These are phyloP conservation scores for Phodopus roborovskii DNA, from an alignment of 2,113 vertebrate species.

Conservation along the genomic window DNA sequence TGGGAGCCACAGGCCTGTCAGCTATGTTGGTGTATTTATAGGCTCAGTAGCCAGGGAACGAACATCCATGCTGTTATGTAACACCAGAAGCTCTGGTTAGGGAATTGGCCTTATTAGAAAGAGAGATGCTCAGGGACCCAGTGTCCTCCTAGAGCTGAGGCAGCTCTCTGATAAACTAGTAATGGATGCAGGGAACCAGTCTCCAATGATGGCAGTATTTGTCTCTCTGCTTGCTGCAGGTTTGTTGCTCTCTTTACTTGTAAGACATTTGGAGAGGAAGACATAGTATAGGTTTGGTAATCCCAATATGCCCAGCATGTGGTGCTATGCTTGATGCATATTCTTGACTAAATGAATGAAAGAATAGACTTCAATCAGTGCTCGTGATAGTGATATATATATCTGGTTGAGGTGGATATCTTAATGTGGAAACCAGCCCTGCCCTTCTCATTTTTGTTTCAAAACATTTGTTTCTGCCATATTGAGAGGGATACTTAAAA, in stretches of 20 bases:
- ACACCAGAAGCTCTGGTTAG: background rate
- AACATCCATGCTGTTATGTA: background rate
- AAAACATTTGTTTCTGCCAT: constrained; percentile 47
- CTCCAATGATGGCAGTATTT: background rate
- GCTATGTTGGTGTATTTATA: background rate
- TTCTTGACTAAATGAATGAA: constrained; percentile 38
- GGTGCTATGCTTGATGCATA: constrained; percentile 1
- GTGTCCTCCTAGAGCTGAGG: background rate
- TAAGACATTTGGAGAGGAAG: background rate
- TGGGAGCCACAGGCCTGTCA: background rate
- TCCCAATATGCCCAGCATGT: background rate
- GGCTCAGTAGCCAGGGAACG: background rate
- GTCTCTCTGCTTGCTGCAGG: constrained; percentile 6
- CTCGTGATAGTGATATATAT: no score
- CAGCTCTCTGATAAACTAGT: constrained; percentile 49
- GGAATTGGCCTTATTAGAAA: constrained; percentile 59
- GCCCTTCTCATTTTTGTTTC: constrained; percentile 62
- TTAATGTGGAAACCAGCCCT: background rate
- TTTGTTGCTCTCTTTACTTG: background rate
- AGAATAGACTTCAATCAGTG: constrained; percentile 19
- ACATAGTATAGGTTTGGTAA: background rate
- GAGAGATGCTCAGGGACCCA: background rate
- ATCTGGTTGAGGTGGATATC: constrained; percentile 41
- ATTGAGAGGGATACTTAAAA: constrained; percentile 47
- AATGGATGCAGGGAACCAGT: constrained; percentile 38